These are phyloP conservation scores for Ifrita kowaldi DNA, from an alignment of 2,113 vertebrate genomes.

Conservation along the genomic window DNA sequence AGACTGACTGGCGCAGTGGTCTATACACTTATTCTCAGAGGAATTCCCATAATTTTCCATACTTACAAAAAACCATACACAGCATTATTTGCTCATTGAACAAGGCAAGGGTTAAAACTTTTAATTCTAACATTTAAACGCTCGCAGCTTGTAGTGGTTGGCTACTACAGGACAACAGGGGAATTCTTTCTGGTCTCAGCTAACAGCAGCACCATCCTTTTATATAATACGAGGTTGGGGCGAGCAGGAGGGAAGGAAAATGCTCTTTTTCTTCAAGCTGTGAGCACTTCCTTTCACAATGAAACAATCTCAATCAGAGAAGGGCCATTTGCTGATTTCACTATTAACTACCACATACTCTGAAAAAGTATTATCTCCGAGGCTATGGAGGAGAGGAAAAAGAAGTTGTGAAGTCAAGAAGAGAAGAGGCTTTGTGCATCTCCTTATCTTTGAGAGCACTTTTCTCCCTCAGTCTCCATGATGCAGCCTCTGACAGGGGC, in stretches of 20 bases:
- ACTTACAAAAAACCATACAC: background rate
- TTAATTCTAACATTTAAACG: conserved; percentile 21
- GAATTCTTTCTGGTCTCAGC: conserved; percentile 57
- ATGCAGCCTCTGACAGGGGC: background rate
- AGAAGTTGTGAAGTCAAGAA: background rate
- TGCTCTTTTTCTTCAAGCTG: conserved; percentile 46
- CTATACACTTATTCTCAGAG: conserved; percentile 11
- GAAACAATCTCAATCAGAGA: conserved; percentile 13
- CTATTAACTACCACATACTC: background rate
- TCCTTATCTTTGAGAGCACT: background rate
- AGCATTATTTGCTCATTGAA: background rate
- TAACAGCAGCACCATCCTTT: conserved; percentile 49
- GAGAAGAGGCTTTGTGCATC: background rate
- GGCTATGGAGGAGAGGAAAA: background rate
- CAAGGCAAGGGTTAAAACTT: conserved; percentile 51
- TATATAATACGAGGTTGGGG: conserved; percentile 4
- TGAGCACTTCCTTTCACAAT: conserved; percentile 33
- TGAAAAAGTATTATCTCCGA: background rate
- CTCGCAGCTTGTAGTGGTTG: conserved; percentile 30
- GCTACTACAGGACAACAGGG: conserved; percentile 45
- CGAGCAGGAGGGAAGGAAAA: conserved; percentile 30
- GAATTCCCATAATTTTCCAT: conserved; percentile 39
- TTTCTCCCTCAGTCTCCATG: background rate
- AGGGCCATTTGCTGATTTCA: conserved; percentile 7
- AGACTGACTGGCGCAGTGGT: conserved; percentile 37